Evolutionary conservation across 2,888 invertebrate genomes (phyloP).

Genomic region (Gryllus longicercus): DNA sequence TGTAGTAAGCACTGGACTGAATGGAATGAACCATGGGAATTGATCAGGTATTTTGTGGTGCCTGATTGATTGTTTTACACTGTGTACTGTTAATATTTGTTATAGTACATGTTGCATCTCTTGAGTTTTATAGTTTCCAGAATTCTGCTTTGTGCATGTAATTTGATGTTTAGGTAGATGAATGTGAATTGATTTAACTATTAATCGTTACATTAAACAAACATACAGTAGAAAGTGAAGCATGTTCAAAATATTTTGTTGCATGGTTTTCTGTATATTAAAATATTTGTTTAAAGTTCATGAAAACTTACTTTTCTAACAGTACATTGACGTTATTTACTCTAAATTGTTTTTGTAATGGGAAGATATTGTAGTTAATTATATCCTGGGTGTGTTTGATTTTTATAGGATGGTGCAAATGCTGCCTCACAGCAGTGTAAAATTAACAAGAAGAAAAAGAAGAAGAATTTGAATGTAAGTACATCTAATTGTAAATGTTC

Average conservation of each 20-base stretch:
- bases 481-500: not conserved
- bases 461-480: not conserved
- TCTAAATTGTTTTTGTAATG: not conserved
- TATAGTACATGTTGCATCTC: not conserved
- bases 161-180: not conserved
- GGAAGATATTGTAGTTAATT: not conserved
- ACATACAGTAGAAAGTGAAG: not conserved
- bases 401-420: not conserved
- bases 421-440: not conserved
- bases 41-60: conserved; percentile 25
- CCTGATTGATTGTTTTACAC: not conserved
- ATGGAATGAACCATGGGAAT: conserved; percentile 25
- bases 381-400: not conserved
- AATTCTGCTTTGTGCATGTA: not conserved
- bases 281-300: no score
- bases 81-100: not conserved
- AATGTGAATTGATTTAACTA: not conserved
- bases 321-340: no score
- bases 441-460: not conserved
- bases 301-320: no score
- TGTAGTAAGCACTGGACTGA: conserved; percentile 25
- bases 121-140: not conserved
- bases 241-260: not conserved
- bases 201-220: not conserved
- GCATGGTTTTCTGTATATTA: no score